Percentiles rank a stretch among this genome's conserved stretches.
Evolutionary conservation across 2,888 invertebrate genomes (phyloP).

Genomic region (Pandemis cinnamomeana): DNA sequence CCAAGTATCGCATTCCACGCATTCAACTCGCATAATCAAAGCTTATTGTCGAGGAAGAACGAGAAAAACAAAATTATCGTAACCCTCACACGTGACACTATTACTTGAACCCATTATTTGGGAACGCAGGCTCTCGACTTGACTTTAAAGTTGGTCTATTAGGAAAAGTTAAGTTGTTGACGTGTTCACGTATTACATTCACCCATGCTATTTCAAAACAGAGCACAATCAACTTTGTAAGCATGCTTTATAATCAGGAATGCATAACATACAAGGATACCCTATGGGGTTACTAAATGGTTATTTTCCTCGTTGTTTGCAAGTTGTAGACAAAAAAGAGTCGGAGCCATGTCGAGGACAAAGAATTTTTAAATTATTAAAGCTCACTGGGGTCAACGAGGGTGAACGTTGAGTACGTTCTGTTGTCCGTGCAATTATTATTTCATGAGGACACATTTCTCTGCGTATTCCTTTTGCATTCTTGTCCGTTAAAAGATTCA

Average conservation of each 20-base stretch:
- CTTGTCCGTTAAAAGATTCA: slow-evolving; percentile 13
- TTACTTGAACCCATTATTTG: slow-evolving; percentile 4
- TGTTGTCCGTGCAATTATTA: slow-evolving; percentile 46
- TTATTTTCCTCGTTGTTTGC: slow-evolving; percentile 41
- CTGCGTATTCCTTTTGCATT: slow-evolving; percentile 1
- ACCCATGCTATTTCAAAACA: not conserved
- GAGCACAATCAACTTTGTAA: not conserved
- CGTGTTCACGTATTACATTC: not conserved
- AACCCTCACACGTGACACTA: not conserved
- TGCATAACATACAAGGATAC: slow-evolving; percentile 31
- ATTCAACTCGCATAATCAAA: too few relatives aligned
- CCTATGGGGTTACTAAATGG: slow-evolving; percentile 24
- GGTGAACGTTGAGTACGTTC: slow-evolving; percentile 56
- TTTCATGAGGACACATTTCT: slow-evolving; percentile 35
- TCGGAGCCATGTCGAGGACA: slow-evolving; percentile 39
- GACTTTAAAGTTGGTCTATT: not conserved
- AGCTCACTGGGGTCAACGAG: slow-evolving; percentile 51
- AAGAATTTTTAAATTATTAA: slow-evolving; percentile 55
- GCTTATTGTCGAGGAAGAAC: too few relatives aligned
- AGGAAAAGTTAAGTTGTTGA: not conserved
- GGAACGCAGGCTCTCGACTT: not conserved
- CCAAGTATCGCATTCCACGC: not conserved
- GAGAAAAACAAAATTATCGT: not conserved
- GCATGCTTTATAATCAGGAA: slow-evolving; percentile 2
- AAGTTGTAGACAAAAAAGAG: slow-evolving; percentile 22